Percentiles rank a stretch among this genome's conserved stretches.
Evolutionary conservation across 2,888 invertebrate genomes (phyloP).

Genomic region (Eupithecia exiguata): DNA sequence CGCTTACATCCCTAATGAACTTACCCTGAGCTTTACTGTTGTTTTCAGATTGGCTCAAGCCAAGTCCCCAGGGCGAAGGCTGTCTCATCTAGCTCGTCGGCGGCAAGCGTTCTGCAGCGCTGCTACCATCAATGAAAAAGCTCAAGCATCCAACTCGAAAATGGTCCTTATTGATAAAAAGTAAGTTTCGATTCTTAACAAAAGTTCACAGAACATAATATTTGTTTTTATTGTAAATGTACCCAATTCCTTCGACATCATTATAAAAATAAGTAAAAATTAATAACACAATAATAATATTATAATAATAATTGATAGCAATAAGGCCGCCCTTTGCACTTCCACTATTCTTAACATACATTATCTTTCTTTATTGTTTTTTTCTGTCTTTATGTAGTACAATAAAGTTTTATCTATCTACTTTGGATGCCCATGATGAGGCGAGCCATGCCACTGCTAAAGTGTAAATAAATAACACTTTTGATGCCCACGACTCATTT

Average conservation of each 20-base stretch:
- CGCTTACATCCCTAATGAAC: too few species aligned
- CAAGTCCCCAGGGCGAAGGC: constrained; percentile 89
- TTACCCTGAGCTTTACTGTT: too few species aligned
- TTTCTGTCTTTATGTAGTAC: too few species aligned
- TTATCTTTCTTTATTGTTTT: too few species aligned
- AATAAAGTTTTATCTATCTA: too few species aligned
- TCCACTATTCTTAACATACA: too few species aligned
- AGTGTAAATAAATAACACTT: too few species aligned
- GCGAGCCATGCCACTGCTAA: too few species aligned
- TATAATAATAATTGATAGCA: too few species aligned
- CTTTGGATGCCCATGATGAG: too few species aligned
- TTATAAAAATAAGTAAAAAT: not conserved
- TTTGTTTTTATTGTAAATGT: not conserved
- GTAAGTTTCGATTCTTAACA: constrained; percentile 67
- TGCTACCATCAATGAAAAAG: constrained; percentile 76
- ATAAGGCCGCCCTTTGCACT: too few species aligned
- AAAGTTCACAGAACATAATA: not conserved
- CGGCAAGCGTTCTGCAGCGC: constrained; percentile 90
- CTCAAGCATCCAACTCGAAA: constrained; percentile 76
- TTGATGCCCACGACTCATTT: not conserved
- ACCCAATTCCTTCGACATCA: not conserved
- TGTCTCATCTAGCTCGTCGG: constrained; percentile 90
- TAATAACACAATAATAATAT: too few species aligned
- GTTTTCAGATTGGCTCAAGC: constrained; percentile 71
- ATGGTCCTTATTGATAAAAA: constrained; percentile 87